Evolutionary conservation across 2,113 vertebrate genomes (phyloP), one percentile per base, ranked within the genome.

Genomic region (Indicator maculatus): DNA sequence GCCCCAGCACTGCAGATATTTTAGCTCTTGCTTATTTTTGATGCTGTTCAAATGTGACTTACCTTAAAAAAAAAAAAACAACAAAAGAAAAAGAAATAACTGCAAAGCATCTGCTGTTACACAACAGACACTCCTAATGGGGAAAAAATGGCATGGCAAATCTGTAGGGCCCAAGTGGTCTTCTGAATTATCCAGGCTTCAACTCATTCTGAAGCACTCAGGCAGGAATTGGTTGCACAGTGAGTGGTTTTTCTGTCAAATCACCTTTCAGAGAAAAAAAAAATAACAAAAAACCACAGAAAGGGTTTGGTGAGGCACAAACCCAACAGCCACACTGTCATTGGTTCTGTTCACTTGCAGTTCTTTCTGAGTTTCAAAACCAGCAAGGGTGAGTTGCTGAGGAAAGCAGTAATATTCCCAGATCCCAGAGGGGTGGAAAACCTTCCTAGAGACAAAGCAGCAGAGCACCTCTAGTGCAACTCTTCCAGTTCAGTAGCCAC

Each of bases 1-100:
- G 85, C 76, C 85, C 85, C 93, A 97, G 91, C 90, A 95, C 90
- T 95, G 96, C 94, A 95, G 96, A 95, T 95, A 95, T 95, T 96
- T 96, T 97, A 94, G 90, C 88, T 91, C 88, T 75, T 91, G 89
- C 83, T 96, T 97, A 97, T 96, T 95, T 97, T 93, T 95, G 90
- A 95, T 91, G 90, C 88, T 61, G 65, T 93, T 95, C 90, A 94
- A 93, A 91, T 95, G 64, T 59, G 90, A 87, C 76, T 94, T 96
- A 95, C 89, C 89, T 94, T 81, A 21, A 73, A 71, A 88, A 67
- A 89, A 88, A 16, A 41, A 13, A 12, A 30, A 36, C 36, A 36
- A 45, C 8, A 45, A 27, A 76, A 82, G 84, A 66, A 89, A 88
- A 74, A 82, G 50, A 74, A 88, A 44, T 31, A 95, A 65, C 79